Conservation (phyloP, 2,113 vertebrate genomes). For the Cyanoderma ruficeps region DNA sequence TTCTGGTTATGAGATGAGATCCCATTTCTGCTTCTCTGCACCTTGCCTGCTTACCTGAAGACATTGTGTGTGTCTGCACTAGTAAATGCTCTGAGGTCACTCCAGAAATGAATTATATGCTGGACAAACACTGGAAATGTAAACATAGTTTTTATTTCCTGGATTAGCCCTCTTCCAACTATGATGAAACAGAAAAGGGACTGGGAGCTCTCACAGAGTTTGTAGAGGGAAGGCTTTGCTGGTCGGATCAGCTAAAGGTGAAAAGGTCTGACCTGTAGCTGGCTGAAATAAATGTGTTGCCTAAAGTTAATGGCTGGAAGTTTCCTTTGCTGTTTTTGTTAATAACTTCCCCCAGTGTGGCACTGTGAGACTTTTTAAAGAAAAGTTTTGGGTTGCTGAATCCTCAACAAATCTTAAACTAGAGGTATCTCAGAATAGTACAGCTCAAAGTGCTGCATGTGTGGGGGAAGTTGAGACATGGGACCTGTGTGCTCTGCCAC, state of each 20-base stretch:
- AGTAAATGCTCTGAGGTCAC: not conserved
- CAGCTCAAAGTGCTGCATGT: not conserved
- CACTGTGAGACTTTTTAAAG: not conserved
- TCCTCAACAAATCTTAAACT: not conserved
- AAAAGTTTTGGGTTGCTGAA: not conserved
- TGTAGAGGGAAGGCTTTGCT: not conserved
- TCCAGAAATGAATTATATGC: not conserved
- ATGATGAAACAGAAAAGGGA: not conserved
- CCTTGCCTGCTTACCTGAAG: not conserved
- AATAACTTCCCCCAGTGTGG: not conserved
- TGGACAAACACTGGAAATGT: not conserved
- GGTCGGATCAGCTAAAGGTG: not conserved
- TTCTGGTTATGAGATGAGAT: slow-evolving; percentile 5
- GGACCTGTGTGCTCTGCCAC: not conserved
- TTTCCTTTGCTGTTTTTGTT: not conserved
- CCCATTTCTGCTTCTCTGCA: not conserved
- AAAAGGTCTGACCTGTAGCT: not conserved
- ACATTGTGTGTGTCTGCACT: not conserved
- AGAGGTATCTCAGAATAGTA: not conserved
- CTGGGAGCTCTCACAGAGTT: not conserved
- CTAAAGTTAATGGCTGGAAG: not conserved
- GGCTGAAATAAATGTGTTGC: not conserved
- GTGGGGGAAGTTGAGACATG: not conserved
- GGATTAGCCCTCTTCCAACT: not conserved
- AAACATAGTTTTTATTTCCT: not conserved